Evolutionary conservation across 2,888 invertebrate species (phyloP), one percentile per base, ranked within the genome.

Genomic region (Dichetophora obliterata): DNA sequence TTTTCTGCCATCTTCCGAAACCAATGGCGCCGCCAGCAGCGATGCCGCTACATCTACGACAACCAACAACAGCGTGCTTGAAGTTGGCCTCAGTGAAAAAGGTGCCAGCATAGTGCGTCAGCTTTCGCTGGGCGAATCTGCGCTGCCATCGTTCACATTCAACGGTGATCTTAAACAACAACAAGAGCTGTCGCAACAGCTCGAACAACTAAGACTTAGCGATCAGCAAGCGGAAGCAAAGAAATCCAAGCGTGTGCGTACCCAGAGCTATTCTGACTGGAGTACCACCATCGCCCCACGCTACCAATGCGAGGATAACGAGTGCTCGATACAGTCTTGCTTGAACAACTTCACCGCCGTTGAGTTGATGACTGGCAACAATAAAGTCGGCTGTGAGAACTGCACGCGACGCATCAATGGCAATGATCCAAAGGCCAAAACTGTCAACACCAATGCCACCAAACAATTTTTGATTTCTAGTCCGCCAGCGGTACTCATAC

Each of bases 401-500:
- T 99, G 99, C 90, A 96, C 96, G 0, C 92, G 93, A 80, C 90
- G 92, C n/a, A 91, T 92, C 79, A 93, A 93, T 82, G 93, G 92
- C 57, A 91, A 91, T 80, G 92, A 92, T 76, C 92, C 92, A 76
- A 92, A 92, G 76, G 93, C 93, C 22, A 95, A 94, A 86, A 93
- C 94, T 5, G 92, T 96, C 0, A 93, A 94, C 87, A 95, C 95
- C 0, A 94, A 95, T 85, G 95, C 95, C 59, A 95, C 95, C 0
- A 95, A 96, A 87, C 94, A 96, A 82, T 93, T 96, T 88, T 91
- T 98, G 54, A 94, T 99, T 43, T 95, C 95, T 80, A 93, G 94
- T 85, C 97, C 98, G 31, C 99, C 99, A 0, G 95, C 97, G 5
- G 94, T 99, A 73, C 91, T 99, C 1, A 99, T 98, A 75, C 90